Conservation (phyloP, 2,113 vertebrate genomes). For the Columbina picui region DNA sequence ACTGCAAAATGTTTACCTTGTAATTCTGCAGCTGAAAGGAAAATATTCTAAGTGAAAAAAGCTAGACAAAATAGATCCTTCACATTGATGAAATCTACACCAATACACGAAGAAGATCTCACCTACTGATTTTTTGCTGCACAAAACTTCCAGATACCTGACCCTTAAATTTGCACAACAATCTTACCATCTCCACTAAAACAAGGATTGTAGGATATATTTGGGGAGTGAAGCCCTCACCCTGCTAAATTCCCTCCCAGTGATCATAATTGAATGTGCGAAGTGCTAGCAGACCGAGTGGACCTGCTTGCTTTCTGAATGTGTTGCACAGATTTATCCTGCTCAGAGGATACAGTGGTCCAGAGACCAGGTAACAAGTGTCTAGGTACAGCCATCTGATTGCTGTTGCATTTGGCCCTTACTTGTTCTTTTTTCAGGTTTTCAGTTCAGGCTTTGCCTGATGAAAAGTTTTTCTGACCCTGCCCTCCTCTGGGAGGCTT, state of each 20-base stretch:
- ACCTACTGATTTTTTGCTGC: not conserved
- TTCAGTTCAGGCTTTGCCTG: not conserved
- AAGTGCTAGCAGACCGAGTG: not conserved
- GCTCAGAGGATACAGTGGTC: fast-evolving
- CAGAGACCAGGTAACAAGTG: not conserved
- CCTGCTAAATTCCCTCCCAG: not conserved
- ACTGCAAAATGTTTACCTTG: not conserved
- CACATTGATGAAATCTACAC: not conserved
- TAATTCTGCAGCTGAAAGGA: not conserved
- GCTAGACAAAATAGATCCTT: not conserved
- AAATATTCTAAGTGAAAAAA: not conserved
- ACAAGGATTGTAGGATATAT: not conserved
- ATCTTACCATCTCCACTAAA: not conserved
- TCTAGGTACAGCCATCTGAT: not conserved
- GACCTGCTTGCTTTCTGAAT: fast-evolving
- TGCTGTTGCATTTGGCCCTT: not conserved
- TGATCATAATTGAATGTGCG: fast-evolving
- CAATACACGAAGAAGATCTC: not conserved
- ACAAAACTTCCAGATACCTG: not conserved
- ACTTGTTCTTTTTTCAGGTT: not conserved
- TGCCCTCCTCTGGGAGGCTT: not conserved
- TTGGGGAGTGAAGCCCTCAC: not conserved
- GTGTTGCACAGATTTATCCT: fast-evolving
- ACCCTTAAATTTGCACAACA: not conserved
- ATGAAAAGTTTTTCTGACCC: not conserved